Evolutionary conservation across 2,888 invertebrate genomes (phyloP), one percentile per base, ranked within the genome.

Genomic region (Campoletis raptor): DNA sequence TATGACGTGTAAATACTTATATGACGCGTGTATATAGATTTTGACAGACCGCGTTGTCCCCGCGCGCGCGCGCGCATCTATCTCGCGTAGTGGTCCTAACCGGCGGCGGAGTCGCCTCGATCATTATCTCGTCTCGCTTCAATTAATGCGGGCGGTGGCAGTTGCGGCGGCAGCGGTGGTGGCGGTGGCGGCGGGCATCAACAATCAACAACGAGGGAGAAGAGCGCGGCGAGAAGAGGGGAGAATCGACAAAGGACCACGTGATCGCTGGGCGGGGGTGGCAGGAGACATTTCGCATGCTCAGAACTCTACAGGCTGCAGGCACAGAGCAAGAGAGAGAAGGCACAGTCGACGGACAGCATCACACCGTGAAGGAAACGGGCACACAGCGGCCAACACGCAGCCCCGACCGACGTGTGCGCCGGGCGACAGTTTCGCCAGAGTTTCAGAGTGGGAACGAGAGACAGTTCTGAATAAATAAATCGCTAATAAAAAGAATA

Each of bases 251-350:
- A 61, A 85, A 81, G 80, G 81, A 91, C 93, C 94, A 93, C 93
- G 94, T 94, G 94, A 94, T 88, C 92, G 89, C 2, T 90, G 91
- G 91, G 93, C 93, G 93, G 93, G 93, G 94, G 94, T 93, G 93
- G 92, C 90, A 89, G 90, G 90, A 92, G 92, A 92, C 94, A 93
- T 92, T 93, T 93, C 93, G 93, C 94, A 93, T 94, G 94, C 94
- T 92, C 94, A 93, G 93, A 93, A 92, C 93, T 92, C 93, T 88
- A 92, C 93, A 92, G 92, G 92, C 93, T 91, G 91, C 92, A 91
- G 91, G 88, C 90, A 57, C 67, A 42, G 64, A 48, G 70, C 61
- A 21, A 57, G 90, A 76, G 76, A 69, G 67, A 36, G 52, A 30
- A 3, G 3, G 30, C n/a, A 42, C 42, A 24, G 57, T 61, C 61